phyloP scores from a whole-genome alignment of 2,113 vertebrate species.

The Solenodon paradoxus region DNA sequence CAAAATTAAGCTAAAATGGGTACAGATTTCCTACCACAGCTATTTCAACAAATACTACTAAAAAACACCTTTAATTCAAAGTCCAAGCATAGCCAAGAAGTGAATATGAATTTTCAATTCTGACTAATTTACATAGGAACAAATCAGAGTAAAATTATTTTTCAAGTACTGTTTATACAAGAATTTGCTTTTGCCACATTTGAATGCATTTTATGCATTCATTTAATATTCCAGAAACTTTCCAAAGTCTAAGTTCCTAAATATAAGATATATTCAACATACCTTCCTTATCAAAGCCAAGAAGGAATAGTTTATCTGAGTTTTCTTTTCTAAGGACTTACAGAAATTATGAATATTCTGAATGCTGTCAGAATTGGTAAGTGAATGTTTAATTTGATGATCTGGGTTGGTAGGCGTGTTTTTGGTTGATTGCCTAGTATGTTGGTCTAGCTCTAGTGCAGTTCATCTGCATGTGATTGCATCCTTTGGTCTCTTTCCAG shows the following conservation, averaged over 20 bases:
- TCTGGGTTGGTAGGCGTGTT: background rate
- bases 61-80: background rate
- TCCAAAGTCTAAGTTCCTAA: background rate
- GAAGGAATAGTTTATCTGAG: background rate
- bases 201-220: background rate
- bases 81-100: background rate
- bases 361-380: background rate
- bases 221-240: background rate
- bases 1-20: background rate
- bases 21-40: background rate
- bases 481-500: background rate
- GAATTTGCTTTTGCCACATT: background rate
- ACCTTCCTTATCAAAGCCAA: background rate
- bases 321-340: background rate
- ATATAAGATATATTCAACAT: background rate
- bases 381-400: background rate
- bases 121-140: background rate
- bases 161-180: background rate
- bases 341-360: background rate
- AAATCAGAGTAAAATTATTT: background rate
- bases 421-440: background rate
- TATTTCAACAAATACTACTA: background rate
- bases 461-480: background rate
- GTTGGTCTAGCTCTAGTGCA: background rate
- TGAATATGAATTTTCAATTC: background rate